Evolutionary conservation across 2,888 invertebrate species (phyloP), one percentile per base, ranked within the genome.

Genomic region (Anticlea derivata): DNA sequence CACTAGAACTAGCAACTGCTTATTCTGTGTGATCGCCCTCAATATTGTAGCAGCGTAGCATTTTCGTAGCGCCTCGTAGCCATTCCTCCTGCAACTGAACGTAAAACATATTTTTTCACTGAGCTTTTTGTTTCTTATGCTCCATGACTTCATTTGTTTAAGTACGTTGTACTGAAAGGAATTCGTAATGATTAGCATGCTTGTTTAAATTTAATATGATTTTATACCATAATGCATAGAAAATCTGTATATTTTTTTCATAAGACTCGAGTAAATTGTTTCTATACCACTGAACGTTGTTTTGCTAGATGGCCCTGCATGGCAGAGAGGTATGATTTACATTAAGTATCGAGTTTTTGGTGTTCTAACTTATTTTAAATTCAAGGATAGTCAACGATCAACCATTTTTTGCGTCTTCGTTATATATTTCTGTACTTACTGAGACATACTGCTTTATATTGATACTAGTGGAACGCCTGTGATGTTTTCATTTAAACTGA

Each of bases 271-370:
- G n/a, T n/a, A n/a, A n/a, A n/a, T n/a, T n/a, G n/a, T n/a, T n/a
- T n/a, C n/a, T n/a, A n/a, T n/a, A n/a, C n/a, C n/a, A n/a, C n/a
- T n/a, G n/a, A n/a, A n/a, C n/a, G n/a, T n/a, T n/a, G 17, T 17
- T 17, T 17, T 17, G 4, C 17, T 17, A 2, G 17, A 17, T 17
- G 17, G 4, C 4, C 4, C 17, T 4, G 4, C 55, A 65, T 65
- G 55, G 48, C 33, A 47, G 5, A 8, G 49, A n/a, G 10, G 23
- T 31, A 29, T 30, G n/a, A 83, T 83, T 81, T 75, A 71, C 76
- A 81, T 73, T 66, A 61, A 75, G 45, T 76, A 75, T 72, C 75
- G 78, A 82, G 81, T 80, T 81, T 74, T 73, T 50, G 55, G 26
- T n/a, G 26, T 7, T n/a, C 26, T 26, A 8, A 58, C 63, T 73